Evolutionary conservation across 1,140 invertebrate genomes (phyloP).

Genomic region (Tachypleus tridentatus): DNA sequence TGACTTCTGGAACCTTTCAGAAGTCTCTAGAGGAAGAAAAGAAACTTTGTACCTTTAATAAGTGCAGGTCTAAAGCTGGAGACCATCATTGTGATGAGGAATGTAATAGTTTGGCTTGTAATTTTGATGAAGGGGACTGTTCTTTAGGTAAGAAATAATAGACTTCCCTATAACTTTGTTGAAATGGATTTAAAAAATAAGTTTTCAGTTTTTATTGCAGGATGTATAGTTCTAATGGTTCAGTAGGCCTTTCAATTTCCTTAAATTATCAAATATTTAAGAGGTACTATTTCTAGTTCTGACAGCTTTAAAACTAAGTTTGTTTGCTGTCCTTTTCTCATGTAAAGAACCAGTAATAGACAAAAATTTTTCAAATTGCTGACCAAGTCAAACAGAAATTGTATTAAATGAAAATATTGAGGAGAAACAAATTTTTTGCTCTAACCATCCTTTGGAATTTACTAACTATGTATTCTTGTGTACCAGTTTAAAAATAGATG

Average conservation of each 20-base stretch:
- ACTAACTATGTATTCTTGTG: too few relatives aligned
- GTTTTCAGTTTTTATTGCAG: neutral
- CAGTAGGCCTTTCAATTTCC: neutral
- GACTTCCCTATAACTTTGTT: neutral
- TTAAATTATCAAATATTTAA: too few relatives aligned
- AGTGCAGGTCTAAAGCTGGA: slow-evolving; percentile 65
- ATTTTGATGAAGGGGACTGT: slow-evolving; percentile 93
- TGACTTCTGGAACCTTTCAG: slow-evolving; percentile 3
- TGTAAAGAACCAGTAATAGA: too few relatives aligned
- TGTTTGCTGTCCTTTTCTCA: too few relatives aligned
- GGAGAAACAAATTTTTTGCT: too few relatives aligned
- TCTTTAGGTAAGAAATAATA: slow-evolving; percentile 48
- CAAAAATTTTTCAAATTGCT: too few relatives aligned
- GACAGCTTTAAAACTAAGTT: too few relatives aligned
- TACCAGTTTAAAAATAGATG: too few relatives aligned
- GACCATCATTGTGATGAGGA: slow-evolving; percentile 78
- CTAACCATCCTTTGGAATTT: too few relatives aligned
- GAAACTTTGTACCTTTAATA: slow-evolving; percentile 57
- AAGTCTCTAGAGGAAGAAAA: slow-evolving; percentile 46
- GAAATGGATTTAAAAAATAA: neutral
- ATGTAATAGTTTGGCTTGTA: slow-evolving; percentile 83
- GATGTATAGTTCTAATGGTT: neutral
- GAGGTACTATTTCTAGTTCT: too few relatives aligned
- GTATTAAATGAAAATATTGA: too few relatives aligned
- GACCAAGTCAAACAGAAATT: too few relatives aligned